Evolutionary conservation across 2,888 invertebrate species (phyloP).

Genomic region (Meiosimyza decipiens): DNA sequence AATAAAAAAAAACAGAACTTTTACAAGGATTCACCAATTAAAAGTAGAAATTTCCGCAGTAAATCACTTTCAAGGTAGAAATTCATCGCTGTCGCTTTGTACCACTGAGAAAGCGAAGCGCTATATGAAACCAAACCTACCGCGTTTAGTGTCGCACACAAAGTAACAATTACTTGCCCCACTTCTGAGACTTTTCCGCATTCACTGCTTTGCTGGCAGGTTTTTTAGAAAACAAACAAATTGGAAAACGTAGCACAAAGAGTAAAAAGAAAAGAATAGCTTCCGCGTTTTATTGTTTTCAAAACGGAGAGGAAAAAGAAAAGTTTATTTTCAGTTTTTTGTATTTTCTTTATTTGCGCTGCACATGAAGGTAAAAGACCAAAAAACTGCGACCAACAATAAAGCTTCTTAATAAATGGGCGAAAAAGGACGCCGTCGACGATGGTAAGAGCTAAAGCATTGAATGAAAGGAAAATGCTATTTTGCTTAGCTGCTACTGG

Average conservation of each 20-base stretch:
- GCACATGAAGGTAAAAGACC: neutral
- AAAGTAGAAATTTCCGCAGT: conserved; percentile 54
- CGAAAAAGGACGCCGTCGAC: neutral
- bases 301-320: neutral
- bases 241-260: neutral
- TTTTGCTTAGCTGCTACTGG: too few species aligned
- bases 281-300: conserved; percentile 17
- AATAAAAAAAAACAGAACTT: conserved; percentile 44
- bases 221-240: neutral
- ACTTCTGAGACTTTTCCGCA: too few species aligned
- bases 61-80: conserved; percentile 55
- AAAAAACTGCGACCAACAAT: neutral
- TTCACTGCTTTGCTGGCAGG: neutral
- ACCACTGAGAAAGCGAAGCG: neutral
- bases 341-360: neutral
- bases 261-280: conserved; percentile 20
- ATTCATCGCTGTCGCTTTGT: neutral
- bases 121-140: neutral
- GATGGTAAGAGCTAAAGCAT: neutral
- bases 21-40: conserved; percentile 55
- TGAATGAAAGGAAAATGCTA: too few species aligned
- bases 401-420: neutral
- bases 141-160: too few species aligned
- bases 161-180: conserved; percentile 1
- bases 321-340: conserved; percentile 2